Conservation (phyloP, 2,888 invertebrate genomes). For the Drosophila multiciliata region DNA sequence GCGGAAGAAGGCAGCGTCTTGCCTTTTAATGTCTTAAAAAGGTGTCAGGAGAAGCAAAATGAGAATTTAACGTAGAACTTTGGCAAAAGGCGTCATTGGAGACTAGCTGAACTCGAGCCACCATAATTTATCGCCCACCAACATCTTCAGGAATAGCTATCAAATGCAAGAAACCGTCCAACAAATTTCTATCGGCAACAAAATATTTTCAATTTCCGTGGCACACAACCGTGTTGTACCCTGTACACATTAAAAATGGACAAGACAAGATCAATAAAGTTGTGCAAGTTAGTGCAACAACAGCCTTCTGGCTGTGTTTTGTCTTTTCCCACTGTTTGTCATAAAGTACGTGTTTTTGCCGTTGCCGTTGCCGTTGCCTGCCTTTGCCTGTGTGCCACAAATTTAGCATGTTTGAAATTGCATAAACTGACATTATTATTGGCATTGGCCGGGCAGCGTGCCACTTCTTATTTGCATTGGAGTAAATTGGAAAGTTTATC, state of each 20-base stretch:
- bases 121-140: conserved; percentile 1
- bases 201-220: conserved; percentile 67
- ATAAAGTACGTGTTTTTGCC: background rate
- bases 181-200: conserved; percentile 54
- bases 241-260: background rate
- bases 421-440: conserved; percentile 9
- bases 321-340: background rate
- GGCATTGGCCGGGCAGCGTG: background rate
- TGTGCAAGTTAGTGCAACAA: background rate
- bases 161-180: conserved; percentile 28
- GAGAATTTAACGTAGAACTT: conserved; percentile 15
- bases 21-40: conserved; percentile 41
- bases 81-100: conserved; percentile 1
- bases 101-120: conserved; percentile 13
- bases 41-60: conserved; percentile 17
- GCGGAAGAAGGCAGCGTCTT: too few species aligned
- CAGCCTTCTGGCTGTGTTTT: background rate
- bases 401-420: conserved; percentile 2
- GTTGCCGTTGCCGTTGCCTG: background rate
- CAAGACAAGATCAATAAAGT: background rate
- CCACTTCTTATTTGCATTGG: background rate
- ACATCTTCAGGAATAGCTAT: conserved; percentile 20
- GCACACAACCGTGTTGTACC: conserved; percentile 35
- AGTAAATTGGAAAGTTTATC: conserved; percentile 4
- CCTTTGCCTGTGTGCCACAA: background rate